These are phyloP conservation scores for Python bivittatus DNA, from an alignment of 2,113 vertebrate genomes.

Conservation along the genomic window DNA sequence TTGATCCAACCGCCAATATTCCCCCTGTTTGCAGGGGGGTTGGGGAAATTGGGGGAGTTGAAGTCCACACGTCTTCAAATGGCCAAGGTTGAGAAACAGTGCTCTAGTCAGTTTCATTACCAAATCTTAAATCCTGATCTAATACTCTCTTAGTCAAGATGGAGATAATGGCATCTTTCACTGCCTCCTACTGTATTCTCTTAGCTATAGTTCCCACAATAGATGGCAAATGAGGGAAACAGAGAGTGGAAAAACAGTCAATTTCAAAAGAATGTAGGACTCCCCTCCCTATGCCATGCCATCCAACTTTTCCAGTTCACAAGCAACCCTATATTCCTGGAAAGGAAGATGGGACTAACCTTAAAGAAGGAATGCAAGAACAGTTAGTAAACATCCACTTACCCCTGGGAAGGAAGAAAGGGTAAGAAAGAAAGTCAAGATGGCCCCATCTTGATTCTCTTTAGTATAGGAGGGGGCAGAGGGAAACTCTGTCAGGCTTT, in stretches of 20 bases:
- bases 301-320: not conserved
- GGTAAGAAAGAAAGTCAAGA: not conserved
- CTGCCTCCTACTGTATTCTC: not conserved
- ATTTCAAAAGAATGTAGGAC: not conserved
- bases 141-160: not conserved
- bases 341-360: not conserved
- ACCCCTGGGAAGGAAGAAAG: not conserved
- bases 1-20: too few relatives aligned
- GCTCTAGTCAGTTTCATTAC: not conserved
- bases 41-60: too few relatives aligned
- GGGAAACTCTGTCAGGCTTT: not conserved
- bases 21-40: too few relatives aligned
- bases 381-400: not conserved
- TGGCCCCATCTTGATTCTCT: not conserved
- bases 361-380: not conserved
- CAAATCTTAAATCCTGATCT: not conserved
- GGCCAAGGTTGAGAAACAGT: too few relatives aligned
- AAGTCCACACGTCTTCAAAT: too few relatives aligned
- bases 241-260: not conserved
- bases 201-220: not conserved
- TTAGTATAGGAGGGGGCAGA: not conserved
- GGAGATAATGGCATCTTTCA: too few relatives aligned
- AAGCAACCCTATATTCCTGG: not conserved
- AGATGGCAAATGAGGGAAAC: not conserved
- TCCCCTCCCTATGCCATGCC: not conserved